These are phyloP conservation scores for Corydoras sp. DNA, from an alignment of 2,113 vertebrate species.

Conservation along the genomic window DNA sequence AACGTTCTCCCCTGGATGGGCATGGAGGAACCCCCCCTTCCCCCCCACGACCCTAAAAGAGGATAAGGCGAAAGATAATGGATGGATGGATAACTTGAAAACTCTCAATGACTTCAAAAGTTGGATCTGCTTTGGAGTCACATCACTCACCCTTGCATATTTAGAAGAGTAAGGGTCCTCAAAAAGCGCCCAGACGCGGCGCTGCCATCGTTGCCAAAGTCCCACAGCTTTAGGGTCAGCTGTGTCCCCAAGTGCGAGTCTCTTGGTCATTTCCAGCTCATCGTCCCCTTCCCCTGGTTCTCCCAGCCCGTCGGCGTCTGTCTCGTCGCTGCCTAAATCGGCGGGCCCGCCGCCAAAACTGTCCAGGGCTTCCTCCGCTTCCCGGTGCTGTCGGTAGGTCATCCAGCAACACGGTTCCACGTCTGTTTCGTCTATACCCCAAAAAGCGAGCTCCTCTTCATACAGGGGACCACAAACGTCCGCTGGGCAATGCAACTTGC, in stretches of 20 bases:
- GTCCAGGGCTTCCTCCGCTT: constrained; percentile 86
- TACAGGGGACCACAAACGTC: constrained; percentile 86
- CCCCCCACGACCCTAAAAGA: no score
- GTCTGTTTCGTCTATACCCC: constrained; percentile 88
- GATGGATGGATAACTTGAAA: no score
- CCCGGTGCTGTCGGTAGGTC: constrained; percentile 86
- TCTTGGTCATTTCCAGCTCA: constrained; percentile 83
- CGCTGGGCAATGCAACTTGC: constrained; percentile 85
- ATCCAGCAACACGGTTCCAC: constrained; percentile 92
- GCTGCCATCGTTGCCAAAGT: constrained; percentile 82
- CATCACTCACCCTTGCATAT: constrained; percentile 80
- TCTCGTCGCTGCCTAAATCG: constrained; percentile 61
- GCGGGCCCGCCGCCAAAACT: constrained; percentile 82
- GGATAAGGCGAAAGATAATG: no score
- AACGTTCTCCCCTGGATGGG: no score
- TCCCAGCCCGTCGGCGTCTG: constrained; percentile 72
- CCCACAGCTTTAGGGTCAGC: constrained; percentile 72
- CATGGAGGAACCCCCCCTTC: no score
- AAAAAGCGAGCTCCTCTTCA: constrained; percentile 85
- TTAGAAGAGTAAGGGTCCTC: constrained; percentile 88
- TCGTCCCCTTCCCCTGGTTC: constrained; percentile 81
- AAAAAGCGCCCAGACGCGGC: constrained; percentile 83
- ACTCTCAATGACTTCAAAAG: no score
- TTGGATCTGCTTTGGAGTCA: neutral
- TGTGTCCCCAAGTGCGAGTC: constrained; percentile 79